Conservation (phyloP, 2,113 vertebrate species). For the Heloderma charlesbogerti region DNA sequence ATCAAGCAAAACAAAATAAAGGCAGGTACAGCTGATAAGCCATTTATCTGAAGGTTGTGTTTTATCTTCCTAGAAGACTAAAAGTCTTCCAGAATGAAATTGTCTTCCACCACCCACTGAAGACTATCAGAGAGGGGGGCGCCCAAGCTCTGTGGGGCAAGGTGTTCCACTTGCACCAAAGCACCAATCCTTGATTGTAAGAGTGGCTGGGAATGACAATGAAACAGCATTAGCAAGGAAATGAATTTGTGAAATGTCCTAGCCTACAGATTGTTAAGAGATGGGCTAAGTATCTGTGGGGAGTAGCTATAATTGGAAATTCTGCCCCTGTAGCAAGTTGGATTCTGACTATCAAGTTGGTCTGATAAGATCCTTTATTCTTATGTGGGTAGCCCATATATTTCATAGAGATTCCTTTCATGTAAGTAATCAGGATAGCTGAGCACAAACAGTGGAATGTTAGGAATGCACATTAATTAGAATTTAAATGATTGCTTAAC, state of each 20-base stretch:
- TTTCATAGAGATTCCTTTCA: background rate
- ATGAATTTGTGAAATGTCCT: background rate
- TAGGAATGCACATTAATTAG: conserved; percentile 12
- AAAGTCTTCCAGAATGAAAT: no score
- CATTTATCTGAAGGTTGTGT: no score
- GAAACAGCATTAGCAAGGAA: background rate
- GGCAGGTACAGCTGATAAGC: no score
- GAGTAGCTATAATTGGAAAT: background rate
- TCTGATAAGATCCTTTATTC: background rate
- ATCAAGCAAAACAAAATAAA: no score
- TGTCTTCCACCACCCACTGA: no score
- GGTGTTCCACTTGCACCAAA: background rate
- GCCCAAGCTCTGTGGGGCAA: background rate
- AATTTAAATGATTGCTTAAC: conserved; percentile 8
- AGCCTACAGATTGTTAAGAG: background rate
- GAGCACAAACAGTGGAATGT: conserved; percentile 7
- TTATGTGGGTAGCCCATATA: background rate
- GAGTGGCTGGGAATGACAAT: background rate
- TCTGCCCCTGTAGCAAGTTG: background rate
- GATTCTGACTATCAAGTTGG: background rate
- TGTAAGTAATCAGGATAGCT: background rate
- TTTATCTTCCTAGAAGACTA: no score
- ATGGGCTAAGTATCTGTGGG: background rate
- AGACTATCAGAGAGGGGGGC: no score
- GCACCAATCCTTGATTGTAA: background rate